Evolutionary conservation across 2,797 vertebrate genomes (phyloP).

Genomic region (Acridotheres tristis): DNA sequence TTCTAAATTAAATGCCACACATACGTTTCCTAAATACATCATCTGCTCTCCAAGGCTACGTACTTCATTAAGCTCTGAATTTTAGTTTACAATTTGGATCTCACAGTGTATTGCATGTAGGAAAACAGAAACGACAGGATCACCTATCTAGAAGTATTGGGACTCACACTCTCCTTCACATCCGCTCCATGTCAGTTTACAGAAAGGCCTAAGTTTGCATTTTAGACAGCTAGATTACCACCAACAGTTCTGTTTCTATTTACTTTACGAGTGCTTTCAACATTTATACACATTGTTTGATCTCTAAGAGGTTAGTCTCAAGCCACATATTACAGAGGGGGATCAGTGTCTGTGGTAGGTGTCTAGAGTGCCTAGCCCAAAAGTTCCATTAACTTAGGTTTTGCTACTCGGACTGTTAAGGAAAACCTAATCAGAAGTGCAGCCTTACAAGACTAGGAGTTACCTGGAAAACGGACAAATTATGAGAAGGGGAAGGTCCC

Average conservation of each 20-base stretch:
- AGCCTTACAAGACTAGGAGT: background rate
- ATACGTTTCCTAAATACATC: background rate
- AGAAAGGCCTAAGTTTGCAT: background rate
- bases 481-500: background rate
- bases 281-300: background rate
- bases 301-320: background rate
- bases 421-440: background rate
- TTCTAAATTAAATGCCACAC: constrained; percentile 2
- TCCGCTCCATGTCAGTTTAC: accelerated
- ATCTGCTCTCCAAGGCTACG: background rate
- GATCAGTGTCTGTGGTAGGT: background rate
- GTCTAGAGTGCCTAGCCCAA: background rate
- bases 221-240: background rate
- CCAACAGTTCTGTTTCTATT: background rate
- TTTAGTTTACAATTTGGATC: constrained; percentile 29
- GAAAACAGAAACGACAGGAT: background rate
- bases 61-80: background rate
- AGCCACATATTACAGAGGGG: background rate
- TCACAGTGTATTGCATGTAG: background rate
- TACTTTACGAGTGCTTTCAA: constrained; percentile 8
- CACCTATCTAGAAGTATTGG: background rate
- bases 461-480: background rate
- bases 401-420: background rate
- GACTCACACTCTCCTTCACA: background rate
- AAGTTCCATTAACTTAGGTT: background rate